Conservation (phyloP, 2,888 invertebrate species). For the Diarsia brunnea region DNA sequence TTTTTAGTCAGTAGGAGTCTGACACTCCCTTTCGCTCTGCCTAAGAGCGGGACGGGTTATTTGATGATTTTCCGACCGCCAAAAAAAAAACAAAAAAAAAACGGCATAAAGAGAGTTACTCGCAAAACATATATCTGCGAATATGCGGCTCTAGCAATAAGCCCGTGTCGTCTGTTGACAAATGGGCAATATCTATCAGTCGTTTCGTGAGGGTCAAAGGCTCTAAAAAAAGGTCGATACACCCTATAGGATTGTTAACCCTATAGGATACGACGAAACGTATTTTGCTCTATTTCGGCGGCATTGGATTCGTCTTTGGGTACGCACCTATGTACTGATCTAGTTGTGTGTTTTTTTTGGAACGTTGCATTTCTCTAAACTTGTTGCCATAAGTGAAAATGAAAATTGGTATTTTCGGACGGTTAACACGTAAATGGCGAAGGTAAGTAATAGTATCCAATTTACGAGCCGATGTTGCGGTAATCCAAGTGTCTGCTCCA, state of each 20-base stretch:
- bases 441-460: too few species aligned
- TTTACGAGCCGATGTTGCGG: background rate
- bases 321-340: conserved; percentile 12
- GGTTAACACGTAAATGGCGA: background rate
- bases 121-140: conserved; percentile 28
- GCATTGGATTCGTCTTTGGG: conserved; percentile 1
- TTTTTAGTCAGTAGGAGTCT: too few species aligned
- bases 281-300: conserved; percentile 17
- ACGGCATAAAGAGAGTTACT: background rate
- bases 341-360: conserved; percentile 1
- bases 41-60: too few species aligned
- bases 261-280: conserved; percentile 23
- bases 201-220: conserved; percentile 45
- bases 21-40: too few species aligned
- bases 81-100: conserved; percentile 2
- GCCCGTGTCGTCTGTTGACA: conserved; percentile 40
- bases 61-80: too few species aligned
- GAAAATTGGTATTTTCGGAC: background rate
- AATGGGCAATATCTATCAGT: conserved; percentile 58
- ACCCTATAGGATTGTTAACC: too few species aligned
- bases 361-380: background rate
- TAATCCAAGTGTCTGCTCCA: background rate
- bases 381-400: background rate
- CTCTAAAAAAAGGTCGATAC: conserved; percentile 40
- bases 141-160: conserved; percentile 31